Conservation (phyloP, 2,797 vertebrate species). For the Acropternis orthonyx region DNA sequence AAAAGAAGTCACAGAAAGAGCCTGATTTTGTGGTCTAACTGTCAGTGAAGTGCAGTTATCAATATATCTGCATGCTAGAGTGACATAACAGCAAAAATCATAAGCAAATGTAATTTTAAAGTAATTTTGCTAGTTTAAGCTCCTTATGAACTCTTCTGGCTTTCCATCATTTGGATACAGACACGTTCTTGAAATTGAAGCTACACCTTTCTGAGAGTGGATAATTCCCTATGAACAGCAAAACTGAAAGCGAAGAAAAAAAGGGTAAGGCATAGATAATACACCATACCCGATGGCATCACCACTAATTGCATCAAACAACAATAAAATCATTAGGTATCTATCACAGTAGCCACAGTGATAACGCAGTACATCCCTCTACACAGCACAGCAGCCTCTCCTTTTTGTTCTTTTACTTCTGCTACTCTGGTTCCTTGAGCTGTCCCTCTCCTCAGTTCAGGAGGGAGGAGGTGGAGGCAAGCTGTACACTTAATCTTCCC, state of each 20-base stretch:
- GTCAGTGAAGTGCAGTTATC: neutral
- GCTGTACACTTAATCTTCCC: neutral
- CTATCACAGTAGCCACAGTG: neutral
- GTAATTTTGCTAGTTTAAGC: neutral
- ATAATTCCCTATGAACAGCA: neutral
- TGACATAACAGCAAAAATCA: neutral
- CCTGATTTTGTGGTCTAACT: neutral
- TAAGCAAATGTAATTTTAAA: neutral
- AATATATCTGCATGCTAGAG: neutral
- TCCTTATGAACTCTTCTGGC: neutral
- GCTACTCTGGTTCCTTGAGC: neutral
- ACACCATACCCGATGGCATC: accelerated
- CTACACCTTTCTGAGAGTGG: neutral
- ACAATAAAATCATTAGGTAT: neutral
- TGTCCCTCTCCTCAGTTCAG: neutral
- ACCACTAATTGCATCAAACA: neutral
- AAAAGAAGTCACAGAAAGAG: neutral
- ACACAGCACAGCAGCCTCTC: neutral
- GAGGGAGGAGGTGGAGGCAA: neutral
- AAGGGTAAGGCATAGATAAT: neutral
- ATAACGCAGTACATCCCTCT: neutral
- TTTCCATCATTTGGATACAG: neutral
- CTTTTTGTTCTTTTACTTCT: neutral
- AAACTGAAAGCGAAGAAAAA: neutral
- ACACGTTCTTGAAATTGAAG: neutral